Evolutionary conservation across 2,797 vertebrate genomes (phyloP).

Genomic region (Mallotus villosus): DNA sequence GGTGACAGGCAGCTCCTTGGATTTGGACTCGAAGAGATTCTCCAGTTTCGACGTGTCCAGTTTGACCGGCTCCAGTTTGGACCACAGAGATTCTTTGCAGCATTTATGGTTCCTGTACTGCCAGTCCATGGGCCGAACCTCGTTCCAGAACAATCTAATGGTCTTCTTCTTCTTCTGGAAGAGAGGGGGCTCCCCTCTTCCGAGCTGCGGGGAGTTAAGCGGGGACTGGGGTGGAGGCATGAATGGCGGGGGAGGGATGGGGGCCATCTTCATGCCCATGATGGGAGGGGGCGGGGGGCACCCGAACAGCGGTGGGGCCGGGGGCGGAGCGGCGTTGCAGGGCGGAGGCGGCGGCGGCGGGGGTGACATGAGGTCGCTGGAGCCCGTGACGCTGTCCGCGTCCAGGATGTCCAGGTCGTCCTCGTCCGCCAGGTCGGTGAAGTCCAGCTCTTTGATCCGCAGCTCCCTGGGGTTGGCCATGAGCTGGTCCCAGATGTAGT

Average conservation of each 20-base stretch:
- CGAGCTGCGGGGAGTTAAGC: constrained; percentile 83
- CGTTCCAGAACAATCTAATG: constrained; percentile 97
- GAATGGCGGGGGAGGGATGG: constrained; percentile 80
- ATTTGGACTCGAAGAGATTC: constrained; percentile 97
- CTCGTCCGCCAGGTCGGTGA: constrained; percentile 92
- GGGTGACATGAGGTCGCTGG: constrained; percentile 77
- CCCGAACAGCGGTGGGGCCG: constrained; percentile 84
- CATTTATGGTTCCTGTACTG: constrained; percentile 86
- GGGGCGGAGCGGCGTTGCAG: constrained; percentile 79
- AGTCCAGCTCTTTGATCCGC: constrained; percentile 97
- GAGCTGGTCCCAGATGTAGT: constrained; percentile 98
- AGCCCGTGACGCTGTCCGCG: constrained; percentile 75
- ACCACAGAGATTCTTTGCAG: constrained; percentile 93
- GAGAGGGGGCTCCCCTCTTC: constrained; percentile 82
- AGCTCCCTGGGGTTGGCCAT: constrained; percentile 91
- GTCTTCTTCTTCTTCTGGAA: constrained; percentile 99
- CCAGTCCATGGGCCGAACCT: constrained; percentile 93
- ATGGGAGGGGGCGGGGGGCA: constrained; percentile 85
- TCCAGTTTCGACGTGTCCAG: constrained; percentile 95
- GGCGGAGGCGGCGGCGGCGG: constrained; percentile 81
- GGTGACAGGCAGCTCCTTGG: constrained; percentile 93
- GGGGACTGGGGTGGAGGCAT: constrained; percentile 58
- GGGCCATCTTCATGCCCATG: constrained; percentile 82
- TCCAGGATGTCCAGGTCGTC: constrained; percentile 92
- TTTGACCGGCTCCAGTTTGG: constrained; percentile 93